phyloP scores from a whole-genome alignment of 2,888 invertebrate species.

The Ophioninae sp. region DNA sequence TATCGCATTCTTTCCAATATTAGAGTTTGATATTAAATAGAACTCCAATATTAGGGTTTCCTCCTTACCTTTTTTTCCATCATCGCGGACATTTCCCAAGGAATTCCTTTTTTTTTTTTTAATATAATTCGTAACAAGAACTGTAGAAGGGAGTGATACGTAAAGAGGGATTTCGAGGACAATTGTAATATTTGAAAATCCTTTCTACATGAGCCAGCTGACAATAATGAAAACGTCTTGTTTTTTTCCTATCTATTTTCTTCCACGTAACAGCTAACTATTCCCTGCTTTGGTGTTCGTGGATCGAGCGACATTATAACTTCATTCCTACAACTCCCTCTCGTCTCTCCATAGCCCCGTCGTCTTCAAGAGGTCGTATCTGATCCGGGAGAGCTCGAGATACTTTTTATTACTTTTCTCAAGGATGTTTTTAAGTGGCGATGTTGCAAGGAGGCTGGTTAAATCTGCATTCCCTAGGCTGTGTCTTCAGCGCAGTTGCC shows the following conservation, averaged over 20 bases:
- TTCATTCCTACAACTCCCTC: conserved; percentile 27
- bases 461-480: conserved; percentile 21
- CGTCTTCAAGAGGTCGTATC: conserved; percentile 2
- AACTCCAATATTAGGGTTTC: conserved; percentile 66
- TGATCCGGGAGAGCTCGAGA: conserved; percentile 58
- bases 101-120: conserved; percentile 42
- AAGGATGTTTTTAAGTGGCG: conserved; percentile 72
- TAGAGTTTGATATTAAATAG: conserved; percentile 70
- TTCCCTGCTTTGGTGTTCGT: conserved; percentile 13
- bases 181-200: conserved; percentile 30
- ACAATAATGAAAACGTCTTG: conserved; percentile 27
- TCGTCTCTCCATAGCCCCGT: neutral
- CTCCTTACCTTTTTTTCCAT: conserved; percentile 16
- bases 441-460: conserved; percentile 46
- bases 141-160: neutral
- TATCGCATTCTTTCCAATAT: conserved; percentile 41
- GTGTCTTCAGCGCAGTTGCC: conserved; percentile 15
- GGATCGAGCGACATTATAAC: conserved; percentile 25
- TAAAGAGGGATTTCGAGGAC: conserved; percentile 7
- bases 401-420: conserved; percentile 76
- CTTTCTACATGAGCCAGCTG: conserved; percentile 10
- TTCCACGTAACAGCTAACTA: conserved; percentile 1
- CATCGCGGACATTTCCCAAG: conserved; percentile 36
- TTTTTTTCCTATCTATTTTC: neutral
- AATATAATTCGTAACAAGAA: conserved; percentile 3